Evolutionary conservation across 2,113 vertebrate genomes (phyloP).

Genomic region (Hiodon tergisus): DNA sequence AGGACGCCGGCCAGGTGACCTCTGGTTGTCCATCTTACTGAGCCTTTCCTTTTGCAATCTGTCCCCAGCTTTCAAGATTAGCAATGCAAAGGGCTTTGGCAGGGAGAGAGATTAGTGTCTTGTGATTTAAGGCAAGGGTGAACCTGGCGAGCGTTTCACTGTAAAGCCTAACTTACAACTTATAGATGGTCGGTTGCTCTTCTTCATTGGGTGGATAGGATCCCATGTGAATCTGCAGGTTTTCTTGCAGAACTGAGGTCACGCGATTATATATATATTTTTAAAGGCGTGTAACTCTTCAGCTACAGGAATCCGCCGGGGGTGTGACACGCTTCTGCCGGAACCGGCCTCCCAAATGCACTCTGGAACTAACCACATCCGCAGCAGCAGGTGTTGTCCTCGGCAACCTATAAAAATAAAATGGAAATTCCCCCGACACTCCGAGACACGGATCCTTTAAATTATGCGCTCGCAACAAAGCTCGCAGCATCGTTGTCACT

Average conservation of each 20-base stretch:
- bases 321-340: too few species aligned
- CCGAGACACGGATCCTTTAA: too few species aligned
- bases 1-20: neutral
- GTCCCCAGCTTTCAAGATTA: neutral
- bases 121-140: neutral
- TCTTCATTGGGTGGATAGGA: neutral
- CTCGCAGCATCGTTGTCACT: too few species aligned
- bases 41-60: neutral
- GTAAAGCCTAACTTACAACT: neutral
- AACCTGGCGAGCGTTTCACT: neutral
- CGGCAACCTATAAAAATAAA: too few species aligned
- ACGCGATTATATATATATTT: constrained; percentile 59
- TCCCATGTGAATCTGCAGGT: constrained; percentile 13
- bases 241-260: constrained; percentile 55
- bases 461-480: too few species aligned
- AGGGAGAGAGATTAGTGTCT: constrained; percentile 10
- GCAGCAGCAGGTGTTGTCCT: too few species aligned
- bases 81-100: neutral
- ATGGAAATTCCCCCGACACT: too few species aligned
- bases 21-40: neutral
- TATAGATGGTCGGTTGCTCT: neutral
- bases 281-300: constrained; percentile 15
- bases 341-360: too few species aligned
- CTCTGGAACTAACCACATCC: too few species aligned
- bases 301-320: too few species aligned